Base-by-base conservation (phyloP, 1,140 invertebrate species). In the Drosophila saltans region DNA sequence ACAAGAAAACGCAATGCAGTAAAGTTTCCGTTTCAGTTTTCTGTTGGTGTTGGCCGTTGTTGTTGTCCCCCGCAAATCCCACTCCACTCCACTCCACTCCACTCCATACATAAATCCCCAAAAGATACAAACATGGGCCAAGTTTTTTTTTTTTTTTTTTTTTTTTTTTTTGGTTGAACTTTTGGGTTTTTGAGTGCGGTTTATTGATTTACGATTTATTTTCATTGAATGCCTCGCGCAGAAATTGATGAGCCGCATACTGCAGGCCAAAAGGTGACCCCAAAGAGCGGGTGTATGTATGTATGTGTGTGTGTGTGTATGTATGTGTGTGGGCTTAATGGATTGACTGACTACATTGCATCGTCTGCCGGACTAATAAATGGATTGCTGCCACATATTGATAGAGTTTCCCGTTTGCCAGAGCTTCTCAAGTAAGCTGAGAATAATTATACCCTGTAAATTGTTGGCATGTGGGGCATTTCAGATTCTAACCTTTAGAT, bases 131-230 rank as follows among this genome's bases (percentile, higher is more conserved):
- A 66, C 70, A 72, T 52, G 67, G 64, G 26, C 41, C 75, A 68
- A 52, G 59, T 58, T 71, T 52, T 75, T 33, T 36, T 36, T 5
- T 36, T 36, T 36, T 30, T 30, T 3, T 30, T 30, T 30, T 30
- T 30, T 30, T 30, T 30, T 30, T 30, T 30, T 30, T 30, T 30
- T 36, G 33, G 63, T 40, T 78, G 72, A 72, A 72, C 72, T 75
- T 65, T 78, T 52, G 45, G 66, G 48, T 48, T 48, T 55, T 41
- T 40, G 68, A 88, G 76, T 88, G 72, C 69, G 79, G 72, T 76
- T 86, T 88, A 86, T 86, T 86, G 82, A 86, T 86, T 86, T 88
- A 86, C 82, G 84, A 88, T 88, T 83, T 88, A 80, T 88, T 82
- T 86, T 82, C 84, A 85, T 85, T 85, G 79, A 71, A 68, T 52